Evolutionary conservation across 2,888 invertebrate genomes (phyloP).

Genomic region (Octodonta nipae): DNA sequence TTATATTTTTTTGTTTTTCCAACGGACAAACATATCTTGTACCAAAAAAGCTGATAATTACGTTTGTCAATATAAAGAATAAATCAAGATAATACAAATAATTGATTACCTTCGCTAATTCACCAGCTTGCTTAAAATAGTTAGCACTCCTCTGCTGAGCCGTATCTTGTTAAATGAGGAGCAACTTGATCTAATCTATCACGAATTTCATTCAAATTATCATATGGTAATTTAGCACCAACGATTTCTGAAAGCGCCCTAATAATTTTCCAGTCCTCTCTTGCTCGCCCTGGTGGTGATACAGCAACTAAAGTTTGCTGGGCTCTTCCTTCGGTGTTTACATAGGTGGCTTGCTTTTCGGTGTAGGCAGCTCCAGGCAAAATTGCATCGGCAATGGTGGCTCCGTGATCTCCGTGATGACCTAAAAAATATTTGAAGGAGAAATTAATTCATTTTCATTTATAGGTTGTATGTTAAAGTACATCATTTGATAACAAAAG

Average conservation of each 20-base stretch:
- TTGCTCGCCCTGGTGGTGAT: conserved; percentile 80
- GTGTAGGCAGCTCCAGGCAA: conserved; percentile 96
- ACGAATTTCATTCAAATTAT: conserved; percentile 70
- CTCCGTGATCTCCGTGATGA: conserved; percentile 93
- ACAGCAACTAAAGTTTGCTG: conserved; percentile 82
- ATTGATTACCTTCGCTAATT: conserved; percentile 55
- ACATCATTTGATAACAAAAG: no score
- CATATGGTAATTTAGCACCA: conserved; percentile 58
- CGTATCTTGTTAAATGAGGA: conserved; percentile 78
- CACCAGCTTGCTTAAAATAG: conserved; percentile 68
- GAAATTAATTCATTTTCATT: no score
- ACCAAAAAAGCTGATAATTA: no score
- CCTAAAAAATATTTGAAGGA: no score
- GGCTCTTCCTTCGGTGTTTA: conserved; percentile 93
- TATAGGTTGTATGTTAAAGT: no score
- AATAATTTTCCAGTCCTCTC: conserved; percentile 97
- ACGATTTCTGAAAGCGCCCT: conserved; percentile 88
- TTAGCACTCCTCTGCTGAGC: conserved; percentile 71
- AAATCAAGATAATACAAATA: no score
- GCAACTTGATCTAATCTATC: conserved; percentile 64
- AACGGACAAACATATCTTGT: no score
- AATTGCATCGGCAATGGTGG: conserved; percentile 81
- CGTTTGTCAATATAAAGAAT: no score
- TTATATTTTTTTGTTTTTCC: no score
- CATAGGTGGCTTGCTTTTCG: conserved; percentile 93